These are phyloP conservation scores for Gambusia holbrooki DNA, from an alignment of 2,113 vertebrate genomes.

Conservation along the genomic window DNA sequence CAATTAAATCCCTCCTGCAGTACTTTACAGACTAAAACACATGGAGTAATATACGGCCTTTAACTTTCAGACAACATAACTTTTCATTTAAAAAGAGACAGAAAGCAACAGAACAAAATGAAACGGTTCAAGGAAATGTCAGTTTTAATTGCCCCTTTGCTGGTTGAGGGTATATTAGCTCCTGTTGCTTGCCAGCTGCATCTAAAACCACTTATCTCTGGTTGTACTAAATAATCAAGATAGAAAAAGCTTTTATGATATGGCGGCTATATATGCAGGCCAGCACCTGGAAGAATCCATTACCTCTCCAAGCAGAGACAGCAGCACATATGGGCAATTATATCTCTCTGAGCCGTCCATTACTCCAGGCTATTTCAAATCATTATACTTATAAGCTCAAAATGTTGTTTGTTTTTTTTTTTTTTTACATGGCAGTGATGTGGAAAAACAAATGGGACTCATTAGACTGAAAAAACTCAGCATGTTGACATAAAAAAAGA, in stretches of 20 bases:
- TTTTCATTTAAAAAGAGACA: conserved; percentile 14
- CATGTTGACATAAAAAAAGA: not conserved
- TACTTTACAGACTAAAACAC: not conserved
- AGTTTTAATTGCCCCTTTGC: not conserved
- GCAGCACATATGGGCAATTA: conserved; percentile 37
- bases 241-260: conserved; percentile 20
- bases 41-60: not conserved
- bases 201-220: conserved; percentile 13
- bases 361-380: conserved; percentile 33
- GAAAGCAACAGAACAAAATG: not conserved
- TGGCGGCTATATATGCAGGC: conserved; percentile 16
- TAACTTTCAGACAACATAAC: conserved; percentile 9
- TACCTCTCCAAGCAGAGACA: conserved; percentile 32
- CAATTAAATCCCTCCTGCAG: conserved; percentile 42
- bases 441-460: not conserved
- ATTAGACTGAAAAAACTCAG: not conserved
- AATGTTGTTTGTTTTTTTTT: not conserved
- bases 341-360: conserved; percentile 45
- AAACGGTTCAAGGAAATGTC: not conserved
- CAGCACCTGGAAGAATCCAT: conserved; percentile 53
- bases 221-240: conserved; percentile 29
- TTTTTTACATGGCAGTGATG: not conserved
- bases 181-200: conserved; percentile 3
- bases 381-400: conserved; percentile 13
- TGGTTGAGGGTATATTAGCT: not conserved